Conservation (phyloP, 2,797 vertebrate species). For the Schizothorax lantsangensis region DNA sequence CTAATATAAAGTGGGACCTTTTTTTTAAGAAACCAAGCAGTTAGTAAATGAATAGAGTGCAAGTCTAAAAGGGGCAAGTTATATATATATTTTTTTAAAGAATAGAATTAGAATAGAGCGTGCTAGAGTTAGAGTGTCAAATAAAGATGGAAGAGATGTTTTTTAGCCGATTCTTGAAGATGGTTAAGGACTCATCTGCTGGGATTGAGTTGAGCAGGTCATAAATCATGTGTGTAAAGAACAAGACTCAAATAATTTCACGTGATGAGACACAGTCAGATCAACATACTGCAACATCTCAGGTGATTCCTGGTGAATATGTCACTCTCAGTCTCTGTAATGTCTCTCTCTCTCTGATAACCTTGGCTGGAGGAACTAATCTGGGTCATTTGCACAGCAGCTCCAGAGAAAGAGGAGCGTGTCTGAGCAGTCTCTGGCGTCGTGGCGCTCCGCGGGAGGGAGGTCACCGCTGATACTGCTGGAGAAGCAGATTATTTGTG, state of each 20-base stretch:
- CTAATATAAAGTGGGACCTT: too few species aligned
- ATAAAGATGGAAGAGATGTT: too few species aligned
- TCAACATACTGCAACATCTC: background rate
- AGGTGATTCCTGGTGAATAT: background rate
- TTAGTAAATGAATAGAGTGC: too few species aligned
- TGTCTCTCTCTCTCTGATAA: background rate
- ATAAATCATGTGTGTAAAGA: background rate
- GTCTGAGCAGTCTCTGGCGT: constrained; percentile 5
- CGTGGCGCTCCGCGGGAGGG: constrained; percentile 50
- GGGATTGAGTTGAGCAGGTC: too few species aligned
- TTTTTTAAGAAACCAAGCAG: too few species aligned
- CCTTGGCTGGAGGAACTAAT: constrained; percentile 40
- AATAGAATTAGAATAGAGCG: too few species aligned
- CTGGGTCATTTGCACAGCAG: constrained; percentile 49
- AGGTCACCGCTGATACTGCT: constrained; percentile 75
- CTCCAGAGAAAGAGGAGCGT: constrained; percentile 28
- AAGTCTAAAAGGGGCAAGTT: too few species aligned
- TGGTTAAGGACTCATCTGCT: too few species aligned
- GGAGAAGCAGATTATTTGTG: constrained; percentile 70
- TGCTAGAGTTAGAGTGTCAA: too few species aligned
- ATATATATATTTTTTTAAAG: too few species aligned
- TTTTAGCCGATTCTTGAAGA: too few species aligned
- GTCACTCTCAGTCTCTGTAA: background rate
- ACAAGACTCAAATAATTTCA: background rate
- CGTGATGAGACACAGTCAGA: background rate